phyloP scores from a whole-genome alignment of 64 coral and sea anemone species.

The Dendrophyllia cribrosa region DNA sequence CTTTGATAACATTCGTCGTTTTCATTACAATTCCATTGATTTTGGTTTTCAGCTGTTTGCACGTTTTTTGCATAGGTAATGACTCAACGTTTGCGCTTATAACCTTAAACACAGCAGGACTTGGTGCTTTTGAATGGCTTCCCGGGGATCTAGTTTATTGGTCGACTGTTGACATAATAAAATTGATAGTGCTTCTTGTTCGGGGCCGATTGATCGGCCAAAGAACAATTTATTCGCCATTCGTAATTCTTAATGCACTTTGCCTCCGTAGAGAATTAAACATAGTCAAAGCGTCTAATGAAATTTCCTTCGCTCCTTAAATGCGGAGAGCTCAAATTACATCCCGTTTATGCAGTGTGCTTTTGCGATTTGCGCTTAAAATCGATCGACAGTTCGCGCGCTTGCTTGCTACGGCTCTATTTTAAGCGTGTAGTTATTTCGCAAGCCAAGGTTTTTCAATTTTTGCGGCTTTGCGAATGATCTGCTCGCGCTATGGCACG shows the following conservation, averaged over 20 bases:
- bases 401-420: not conserved
- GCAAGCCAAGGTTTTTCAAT: not conserved
- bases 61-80: slow-evolving; percentile 50
- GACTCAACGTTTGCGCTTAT: not conserved
- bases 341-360: not conserved
- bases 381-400: not conserved
- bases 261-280: not conserved
- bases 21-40: slow-evolving; percentile 5
- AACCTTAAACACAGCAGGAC: not conserved
- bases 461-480: slow-evolving; percentile 43
- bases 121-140: not conserved
- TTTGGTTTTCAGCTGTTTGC: not conserved
- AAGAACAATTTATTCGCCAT: not conserved
- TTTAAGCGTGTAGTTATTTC: not conserved
- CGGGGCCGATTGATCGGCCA: not conserved
- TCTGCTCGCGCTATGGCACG: slow-evolving; percentile 61
- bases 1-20: not conserved
- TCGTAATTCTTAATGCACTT: not conserved
- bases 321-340: slow-evolving; percentile 18
- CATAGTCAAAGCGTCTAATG: slow-evolving; percentile 1
- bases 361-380: not conserved
- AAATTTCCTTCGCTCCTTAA: not conserved
- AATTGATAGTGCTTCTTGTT: slow-evolving; percentile 17
- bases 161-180: not conserved
- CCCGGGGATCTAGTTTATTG: slow-evolving; percentile 5